Conservation (phyloP, 2,888 invertebrate species). For the Melieria crassipennis region DNA sequence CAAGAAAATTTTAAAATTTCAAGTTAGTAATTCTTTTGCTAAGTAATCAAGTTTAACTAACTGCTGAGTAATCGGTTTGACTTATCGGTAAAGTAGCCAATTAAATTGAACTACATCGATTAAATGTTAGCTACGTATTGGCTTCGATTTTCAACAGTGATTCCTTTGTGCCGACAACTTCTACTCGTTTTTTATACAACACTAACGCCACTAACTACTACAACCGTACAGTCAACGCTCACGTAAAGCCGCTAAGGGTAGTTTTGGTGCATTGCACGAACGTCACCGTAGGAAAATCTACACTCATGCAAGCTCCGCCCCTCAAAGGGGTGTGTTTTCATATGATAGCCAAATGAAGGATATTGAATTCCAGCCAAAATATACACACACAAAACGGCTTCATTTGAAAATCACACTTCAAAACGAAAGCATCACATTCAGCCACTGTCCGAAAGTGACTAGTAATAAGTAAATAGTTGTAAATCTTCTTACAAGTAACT, state of each 20-base stretch:
- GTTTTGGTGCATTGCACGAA: constrained; percentile 36
- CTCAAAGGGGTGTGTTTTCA: constrained; percentile 30
- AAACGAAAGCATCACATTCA: constrained; percentile 1
- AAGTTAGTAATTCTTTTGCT: no score
- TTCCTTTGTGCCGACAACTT: no score
- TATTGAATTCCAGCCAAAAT: constrained; percentile 27
- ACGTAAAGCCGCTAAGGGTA: constrained; percentile 33
- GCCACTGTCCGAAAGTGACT: no score
- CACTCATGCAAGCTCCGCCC: constrained; percentile 41
- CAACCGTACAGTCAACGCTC: neutral
- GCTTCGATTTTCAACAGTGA: no score
- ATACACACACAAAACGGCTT: constrained; percentile 28
- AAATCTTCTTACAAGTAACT: neutral
- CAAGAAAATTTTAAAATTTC: no score
- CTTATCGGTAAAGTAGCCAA: no score
- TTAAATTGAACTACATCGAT: no score
- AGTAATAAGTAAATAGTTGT: neutral
- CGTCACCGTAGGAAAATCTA: constrained; percentile 30
- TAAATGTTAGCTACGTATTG: no score
- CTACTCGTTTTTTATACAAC: neutral
- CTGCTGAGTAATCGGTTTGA: no score
- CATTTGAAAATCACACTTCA: constrained; percentile 29
- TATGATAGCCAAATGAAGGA: neutral
- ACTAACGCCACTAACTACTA: constrained; percentile 6
- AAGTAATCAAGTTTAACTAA: no score